Base-by-base conservation (phyloP, 2,797 vertebrate species). In the Emys orbicularis region DNA sequence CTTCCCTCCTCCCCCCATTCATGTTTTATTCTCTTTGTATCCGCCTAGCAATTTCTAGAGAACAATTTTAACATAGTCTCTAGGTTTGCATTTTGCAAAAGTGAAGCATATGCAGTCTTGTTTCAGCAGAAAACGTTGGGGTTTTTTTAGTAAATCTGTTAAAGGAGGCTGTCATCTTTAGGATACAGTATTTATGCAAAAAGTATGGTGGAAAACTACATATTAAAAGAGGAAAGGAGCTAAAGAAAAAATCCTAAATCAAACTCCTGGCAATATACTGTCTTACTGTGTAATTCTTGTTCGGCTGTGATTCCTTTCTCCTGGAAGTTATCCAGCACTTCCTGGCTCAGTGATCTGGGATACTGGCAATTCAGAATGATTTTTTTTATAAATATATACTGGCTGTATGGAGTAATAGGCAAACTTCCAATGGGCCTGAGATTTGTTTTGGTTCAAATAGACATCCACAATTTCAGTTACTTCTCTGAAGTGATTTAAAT, bases 191-290 rank as follows among this genome's bases (percentile, higher is more conserved):
- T 97, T 97, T 97, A 89, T 97, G 72, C 31, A 97, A 93, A 94
- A 90, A 91, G 84, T 65, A 84, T 88, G 89, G 83, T 97, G 96
- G 96, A 97, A 97, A 97, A 95, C 91, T 91, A 72, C 92, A 6
- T 94, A 95, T 92, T 96, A 90, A 92, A 96, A 95, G 96, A 95
- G 94, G 96, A 97, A 97, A 96, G 95, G 91, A 96, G 96, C 93
- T 96, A 92, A 56, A 95, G 96, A 94, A 97, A 72, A 91, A 97
- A 92, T 87, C 94, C 94, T 97, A 95, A 97, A 96, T 97, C 97
- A 96, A 84, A 83, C 83, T 95, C 49, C 96, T 96, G 95, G 97
- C 96, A 95, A 91, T 95, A 6, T 5, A n/a, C 90, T 97, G 93
- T 97, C 96, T 95, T 92, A 93, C 72, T 90, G 94, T 84, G 72